Evolutionary conservation across 1,140 invertebrate species (phyloP), one percentile per base, ranked within the genome.

Genomic region (Elymnias hypermnestra): DNA sequence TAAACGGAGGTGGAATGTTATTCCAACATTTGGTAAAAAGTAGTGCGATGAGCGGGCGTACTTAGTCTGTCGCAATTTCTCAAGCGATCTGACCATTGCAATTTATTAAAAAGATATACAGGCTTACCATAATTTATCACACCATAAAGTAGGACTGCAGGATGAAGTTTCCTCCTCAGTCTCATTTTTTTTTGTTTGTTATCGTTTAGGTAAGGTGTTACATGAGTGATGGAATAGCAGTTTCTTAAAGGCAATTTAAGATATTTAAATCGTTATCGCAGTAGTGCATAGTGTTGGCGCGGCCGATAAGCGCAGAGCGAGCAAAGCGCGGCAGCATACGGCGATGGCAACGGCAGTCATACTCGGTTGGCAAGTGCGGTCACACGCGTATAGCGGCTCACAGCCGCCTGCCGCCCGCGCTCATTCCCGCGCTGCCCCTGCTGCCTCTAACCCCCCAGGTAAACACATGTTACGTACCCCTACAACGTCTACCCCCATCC

Each of bases 301-400:
- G 58, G 53, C 48, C 62, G 72, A 76, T 79, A 79, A 79, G 75
- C 73, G 72, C 66, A 68, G 57, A 55, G 38, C 63, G 60, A 50
- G 54, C 53, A 44, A 33, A 45, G 56, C 67, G 57, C 44, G 49
- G 26, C 46, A 50, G 14, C 57, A 57, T 43, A 61, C 59, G 35
- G 67, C 62, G 52, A 58, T 57, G 46, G 51, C 51, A 38, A 45
- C 76, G 73, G 77, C 74, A 82, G 77, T 82, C 53, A 62, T 45
- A 63, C 50, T 71, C 72, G 65, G 73, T 63, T 67, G 67, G 72
- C 69, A 69, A 62, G 65, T 65, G 71, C 69, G 74, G 66, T 54
- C 67, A 76, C 65, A 78, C 77, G 77, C 72, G 70, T 64, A 37
- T 29, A 54, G 72, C 69, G 74, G 72, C 62, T 52, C 59, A 38